These are phyloP conservation scores for Galaxias olidus DNA, from an alignment of 2,797 vertebrate genomes.

Conservation along the genomic window DNA sequence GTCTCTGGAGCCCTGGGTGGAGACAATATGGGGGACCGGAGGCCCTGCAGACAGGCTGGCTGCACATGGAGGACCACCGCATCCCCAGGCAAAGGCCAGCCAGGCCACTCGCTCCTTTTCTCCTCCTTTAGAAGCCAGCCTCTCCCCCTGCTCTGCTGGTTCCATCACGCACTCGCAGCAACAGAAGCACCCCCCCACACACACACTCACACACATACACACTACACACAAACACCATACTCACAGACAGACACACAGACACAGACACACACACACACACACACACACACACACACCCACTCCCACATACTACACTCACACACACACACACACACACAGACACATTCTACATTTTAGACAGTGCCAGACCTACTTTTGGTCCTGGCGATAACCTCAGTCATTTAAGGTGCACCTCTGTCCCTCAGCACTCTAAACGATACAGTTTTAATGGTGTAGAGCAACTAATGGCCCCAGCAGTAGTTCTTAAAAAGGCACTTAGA, in stretches of 20 bases:
- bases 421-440: conserved; percentile 66
- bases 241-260: too few species aligned
- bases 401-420: conserved; percentile 55
- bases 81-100: conserved; percentile 70
- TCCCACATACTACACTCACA: conserved; percentile 26
- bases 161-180: too few species aligned
- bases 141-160: too few species aligned
- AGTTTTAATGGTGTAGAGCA: conserved; percentile 68
- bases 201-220: conserved; percentile 25
- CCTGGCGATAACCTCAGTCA: conserved; percentile 47
- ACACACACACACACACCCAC: conserved; percentile 25
- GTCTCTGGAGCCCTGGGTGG: conserved; percentile 46
- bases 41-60: conserved; percentile 53
- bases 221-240: conserved; percentile 20
- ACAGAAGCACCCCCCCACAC: background rate
- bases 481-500: conserved; percentile 72
- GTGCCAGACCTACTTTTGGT: conserved; percentile 55
- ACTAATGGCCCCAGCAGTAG: conserved; percentile 69
- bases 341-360: conserved; percentile 15
- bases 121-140: conserved; percentile 1
- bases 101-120: conserved; percentile 57
- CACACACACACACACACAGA: conserved; percentile 18
- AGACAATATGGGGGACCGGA: conserved; percentile 60
- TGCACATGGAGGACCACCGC: conserved; percentile 67
- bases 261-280: conserved; percentile 1